Conservation (phyloP, 2,797 vertebrate species). For the Graptemys geographica region DNA sequence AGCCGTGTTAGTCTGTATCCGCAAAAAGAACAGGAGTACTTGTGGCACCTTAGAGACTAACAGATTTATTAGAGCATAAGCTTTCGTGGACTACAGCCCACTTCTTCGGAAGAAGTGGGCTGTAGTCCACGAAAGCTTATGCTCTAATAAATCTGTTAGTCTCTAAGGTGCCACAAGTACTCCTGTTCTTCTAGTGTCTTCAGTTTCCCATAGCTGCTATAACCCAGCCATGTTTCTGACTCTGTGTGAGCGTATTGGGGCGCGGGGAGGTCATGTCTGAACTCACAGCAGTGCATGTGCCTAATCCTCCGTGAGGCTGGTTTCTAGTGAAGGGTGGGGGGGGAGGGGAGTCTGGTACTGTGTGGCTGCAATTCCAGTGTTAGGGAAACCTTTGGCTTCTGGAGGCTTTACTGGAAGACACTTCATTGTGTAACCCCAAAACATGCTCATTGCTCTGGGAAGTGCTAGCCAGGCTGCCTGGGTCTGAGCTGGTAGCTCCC, state of each 20-base stretch:
- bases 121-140: too few relatives aligned
- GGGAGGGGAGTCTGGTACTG: neutral
- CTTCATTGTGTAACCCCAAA: neutral
- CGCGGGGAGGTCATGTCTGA: neutral
- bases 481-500: neutral
- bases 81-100: too few relatives aligned
- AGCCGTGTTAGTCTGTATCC: too few relatives aligned
- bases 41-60: too few relatives aligned
- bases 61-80: too few relatives aligned
- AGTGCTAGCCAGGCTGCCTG: neutral
- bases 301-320: neutral
- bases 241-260: neutral
- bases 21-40: too few relatives aligned
- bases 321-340: neutral
- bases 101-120: too few relatives aligned
- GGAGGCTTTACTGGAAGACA: too few relatives aligned
- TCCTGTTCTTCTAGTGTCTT: neutral
- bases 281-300: neutral
- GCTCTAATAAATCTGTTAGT: too few relatives aligned
- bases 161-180: too few relatives aligned
- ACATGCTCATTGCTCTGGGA: neutral
- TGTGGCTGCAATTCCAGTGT: neutral
- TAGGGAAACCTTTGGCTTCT: neutral
- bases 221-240: neutral
- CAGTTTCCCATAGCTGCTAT: neutral